A percentile compares a stretch with the other conserved stretches of the same genome.
Conservation (phyloP, 2,113 vertebrate species). For the Dissostichus mawsoni region DNA sequence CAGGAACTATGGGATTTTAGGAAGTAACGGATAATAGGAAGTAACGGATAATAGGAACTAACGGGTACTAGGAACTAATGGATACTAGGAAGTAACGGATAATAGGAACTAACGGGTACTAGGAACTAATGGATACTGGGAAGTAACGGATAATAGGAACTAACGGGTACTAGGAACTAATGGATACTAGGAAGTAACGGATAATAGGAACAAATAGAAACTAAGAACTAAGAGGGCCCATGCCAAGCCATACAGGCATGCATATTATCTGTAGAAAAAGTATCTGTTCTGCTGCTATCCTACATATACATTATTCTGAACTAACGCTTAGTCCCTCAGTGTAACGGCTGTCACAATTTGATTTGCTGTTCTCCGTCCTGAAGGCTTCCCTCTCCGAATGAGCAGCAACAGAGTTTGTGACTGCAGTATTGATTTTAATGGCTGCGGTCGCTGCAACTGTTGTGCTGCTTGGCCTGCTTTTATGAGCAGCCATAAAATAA, state of each 20-base stretch:
- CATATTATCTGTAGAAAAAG: neutral
- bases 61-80: too few species aligned
- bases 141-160: too few species aligned
- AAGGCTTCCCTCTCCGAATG: constrained; percentile 44
- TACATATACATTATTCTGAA: neutral
- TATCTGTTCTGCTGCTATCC: neutral
- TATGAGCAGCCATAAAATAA: constrained; percentile 83
- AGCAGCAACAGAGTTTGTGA: constrained; percentile 49
- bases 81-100: too few species aligned
- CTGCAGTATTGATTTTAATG: constrained; percentile 82
- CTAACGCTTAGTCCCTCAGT: neutral
- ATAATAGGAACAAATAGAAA: too few species aligned
- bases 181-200: too few species aligned
- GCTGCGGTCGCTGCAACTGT: constrained; percentile 59
- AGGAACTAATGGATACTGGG: too few species aligned
- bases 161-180: too few species aligned
- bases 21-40: too few species aligned
- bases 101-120: too few species aligned
- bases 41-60: too few species aligned
- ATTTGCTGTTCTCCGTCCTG: constrained; percentile 24
- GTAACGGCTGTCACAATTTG: neutral
- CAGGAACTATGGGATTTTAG: too few species aligned
- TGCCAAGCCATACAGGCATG: neutral
- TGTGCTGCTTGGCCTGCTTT: constrained; percentile 80
- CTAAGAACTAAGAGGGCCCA: neutral